phyloP scores from a whole-genome alignment of 2,888 invertebrate species.

The Caenorhabditis virilis region DNA sequence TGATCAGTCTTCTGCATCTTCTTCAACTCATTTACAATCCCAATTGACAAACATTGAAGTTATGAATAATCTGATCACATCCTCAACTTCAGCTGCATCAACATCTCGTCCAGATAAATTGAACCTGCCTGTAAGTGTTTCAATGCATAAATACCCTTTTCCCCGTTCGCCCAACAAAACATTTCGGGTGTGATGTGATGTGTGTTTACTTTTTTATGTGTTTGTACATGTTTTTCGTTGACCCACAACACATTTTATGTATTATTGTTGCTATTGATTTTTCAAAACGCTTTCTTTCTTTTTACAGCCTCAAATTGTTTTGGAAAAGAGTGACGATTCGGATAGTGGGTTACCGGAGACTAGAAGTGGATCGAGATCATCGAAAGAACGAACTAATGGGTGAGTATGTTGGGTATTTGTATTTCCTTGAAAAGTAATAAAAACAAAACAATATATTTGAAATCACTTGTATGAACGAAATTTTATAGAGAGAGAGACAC shows the following conservation, averaged over 20 bases:
- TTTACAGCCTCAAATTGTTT: neutral
- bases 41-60: too few species aligned
- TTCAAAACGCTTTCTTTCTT: neutral
- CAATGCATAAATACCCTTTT: too few species aligned
- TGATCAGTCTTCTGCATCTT: too few species aligned
- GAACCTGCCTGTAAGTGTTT: constrained; percentile 26
- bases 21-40: too few species aligned
- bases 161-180: neutral
- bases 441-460: too few species aligned
- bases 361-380: neutral
- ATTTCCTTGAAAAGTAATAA: too few species aligned
- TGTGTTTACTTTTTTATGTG: neutral
- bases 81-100: constrained; percentile 23
- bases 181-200: neutral
- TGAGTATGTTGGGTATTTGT: too few species aligned
- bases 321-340: neutral
- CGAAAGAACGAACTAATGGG: too few species aligned
- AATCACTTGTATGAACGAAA: too few species aligned
- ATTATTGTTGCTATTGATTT: constrained; percentile 4
- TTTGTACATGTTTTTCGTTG: neutral
- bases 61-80: too few species aligned
- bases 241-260: constrained; percentile 1
- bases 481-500: too few species aligned
- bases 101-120: constrained; percentile 36
- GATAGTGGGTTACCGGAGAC: neutral